A percentile compares a stretch with the other conserved stretches of the same genome.
Conservation (phyloP, 1,140 invertebrate genomes). For the Achroia grisella region DNA sequence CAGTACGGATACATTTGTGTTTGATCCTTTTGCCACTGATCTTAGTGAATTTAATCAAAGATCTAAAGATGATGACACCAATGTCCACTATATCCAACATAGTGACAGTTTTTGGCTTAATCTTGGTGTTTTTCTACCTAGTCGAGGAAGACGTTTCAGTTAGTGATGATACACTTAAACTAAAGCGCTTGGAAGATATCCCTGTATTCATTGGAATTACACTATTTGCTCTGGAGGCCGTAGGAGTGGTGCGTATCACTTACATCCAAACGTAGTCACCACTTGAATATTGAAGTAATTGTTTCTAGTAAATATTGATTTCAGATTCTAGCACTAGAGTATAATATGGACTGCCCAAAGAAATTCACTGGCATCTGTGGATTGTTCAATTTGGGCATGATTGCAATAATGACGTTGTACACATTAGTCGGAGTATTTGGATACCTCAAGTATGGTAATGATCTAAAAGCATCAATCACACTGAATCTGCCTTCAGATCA, state of each 20-base stretch:
- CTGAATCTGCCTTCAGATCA: constrained; percentile 77
- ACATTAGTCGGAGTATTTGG: constrained; percentile 83
- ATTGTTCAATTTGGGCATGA: constrained; percentile 83
- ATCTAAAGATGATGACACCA: constrained; percentile 83
- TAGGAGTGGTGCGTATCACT: constrained; percentile 78
- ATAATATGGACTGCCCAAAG: constrained; percentile 83
- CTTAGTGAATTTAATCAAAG: constrained; percentile 81
- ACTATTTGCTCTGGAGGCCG: constrained; percentile 88
- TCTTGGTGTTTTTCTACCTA: constrained; percentile 82
- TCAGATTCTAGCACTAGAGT: constrained; percentile 84
- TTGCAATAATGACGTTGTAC: constrained; percentile 79
- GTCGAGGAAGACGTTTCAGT: constrained; percentile 73
- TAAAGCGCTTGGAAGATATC: constrained; percentile 61
- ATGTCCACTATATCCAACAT: constrained; percentile 83
- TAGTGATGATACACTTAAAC: constrained; percentile 55
- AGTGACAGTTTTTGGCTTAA: constrained; percentile 77
- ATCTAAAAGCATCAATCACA: constrained; percentile 76
- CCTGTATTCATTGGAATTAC: constrained; percentile 85
- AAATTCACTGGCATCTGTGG: constrained; percentile 80
- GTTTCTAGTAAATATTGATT: too few relatives aligned
- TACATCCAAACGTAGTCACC: too few relatives aligned
- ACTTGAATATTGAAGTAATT: too few relatives aligned
- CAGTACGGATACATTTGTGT: constrained; percentile 76
- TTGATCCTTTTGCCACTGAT: constrained; percentile 80
- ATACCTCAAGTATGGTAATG: constrained; percentile 81